Percentiles rank a stretch among this genome's conserved stretches.
Evolutionary conservation across 2,797 vertebrate species (phyloP).

Genomic region (Sorex maritimensis): DNA sequence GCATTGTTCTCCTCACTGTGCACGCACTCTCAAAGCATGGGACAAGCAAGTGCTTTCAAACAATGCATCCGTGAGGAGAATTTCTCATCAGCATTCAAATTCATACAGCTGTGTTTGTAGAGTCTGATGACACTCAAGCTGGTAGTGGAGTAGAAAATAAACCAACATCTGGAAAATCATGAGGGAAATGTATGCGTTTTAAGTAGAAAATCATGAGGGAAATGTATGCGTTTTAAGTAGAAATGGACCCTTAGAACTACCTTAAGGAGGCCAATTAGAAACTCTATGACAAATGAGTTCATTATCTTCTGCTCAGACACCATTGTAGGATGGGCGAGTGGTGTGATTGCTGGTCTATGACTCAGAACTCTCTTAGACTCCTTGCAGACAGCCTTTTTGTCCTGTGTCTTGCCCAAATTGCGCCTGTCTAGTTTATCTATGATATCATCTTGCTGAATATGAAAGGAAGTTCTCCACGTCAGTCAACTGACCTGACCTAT

Average conservation of each 20-base stretch:
- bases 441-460: background rate
- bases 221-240: conserved; percentile 44
- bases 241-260: conserved; percentile 57
- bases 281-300: conserved; percentile 26
- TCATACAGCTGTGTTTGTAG: conserved; percentile 68
- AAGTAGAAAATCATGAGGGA: conserved; percentile 63
- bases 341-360: background rate
- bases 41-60: background rate
- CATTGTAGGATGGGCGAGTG: background rate
- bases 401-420: background rate
- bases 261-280: conserved; percentile 56
- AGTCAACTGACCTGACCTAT: background rate
- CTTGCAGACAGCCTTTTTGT: background rate
- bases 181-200: conserved; percentile 34
- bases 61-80: background rate
- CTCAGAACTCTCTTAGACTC: background rate
- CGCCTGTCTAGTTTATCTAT: background rate
- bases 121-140: conserved; percentile 53
- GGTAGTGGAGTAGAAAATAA: conserved; percentile 28
- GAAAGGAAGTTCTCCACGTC: background rate
- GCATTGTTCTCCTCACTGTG: background rate
- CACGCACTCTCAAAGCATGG: background rate
- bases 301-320: background rate
- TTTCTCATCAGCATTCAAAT: conserved; percentile 35
- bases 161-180: conserved; percentile 75